These are phyloP conservation scores for Patiria pectinifera DNA, from an alignment of 53 echinoderm and acorn worm species.

Conservation along the genomic window DNA sequence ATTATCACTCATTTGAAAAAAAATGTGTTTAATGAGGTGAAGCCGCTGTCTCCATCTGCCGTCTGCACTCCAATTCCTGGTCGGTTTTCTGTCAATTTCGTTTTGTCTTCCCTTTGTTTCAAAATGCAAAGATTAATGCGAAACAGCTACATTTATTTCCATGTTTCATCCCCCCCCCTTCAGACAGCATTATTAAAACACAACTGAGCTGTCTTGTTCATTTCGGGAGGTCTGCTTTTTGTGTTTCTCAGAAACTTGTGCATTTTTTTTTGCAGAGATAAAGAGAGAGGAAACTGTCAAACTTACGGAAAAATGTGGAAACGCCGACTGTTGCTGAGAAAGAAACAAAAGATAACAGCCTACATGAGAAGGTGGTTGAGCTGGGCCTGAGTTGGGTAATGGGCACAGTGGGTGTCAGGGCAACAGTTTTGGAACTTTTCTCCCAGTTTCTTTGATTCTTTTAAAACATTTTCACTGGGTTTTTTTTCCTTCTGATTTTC, in stretches of 20 bases:
- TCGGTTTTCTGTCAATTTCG: background rate
- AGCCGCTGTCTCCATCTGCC: background rate
- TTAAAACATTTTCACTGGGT: background rate
- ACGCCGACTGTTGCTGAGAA: conserved; percentile 98
- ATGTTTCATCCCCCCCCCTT: background rate
- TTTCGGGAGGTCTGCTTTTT: background rate
- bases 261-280: background rate
- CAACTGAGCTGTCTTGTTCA: background rate
- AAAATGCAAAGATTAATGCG: too few species aligned
- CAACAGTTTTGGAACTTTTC: background rate
- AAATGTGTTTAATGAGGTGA: background rate
- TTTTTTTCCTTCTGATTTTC: background rate
- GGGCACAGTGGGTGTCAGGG: background rate
- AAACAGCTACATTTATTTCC: background rate
- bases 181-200: background rate
- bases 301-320: conserved; percentile 99
- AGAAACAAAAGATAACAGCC: conserved; percentile 53
- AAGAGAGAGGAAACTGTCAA: conserved; percentile 13
- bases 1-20: too few species aligned
- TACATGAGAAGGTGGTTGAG: conserved; percentile 22
- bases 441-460: background rate
- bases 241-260: background rate
- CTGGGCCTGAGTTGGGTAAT: background rate
- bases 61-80: background rate
- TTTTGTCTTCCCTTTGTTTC: background rate